Conservation (phyloP, 2,113 vertebrate genomes). For the Salvator merianae region DNA sequence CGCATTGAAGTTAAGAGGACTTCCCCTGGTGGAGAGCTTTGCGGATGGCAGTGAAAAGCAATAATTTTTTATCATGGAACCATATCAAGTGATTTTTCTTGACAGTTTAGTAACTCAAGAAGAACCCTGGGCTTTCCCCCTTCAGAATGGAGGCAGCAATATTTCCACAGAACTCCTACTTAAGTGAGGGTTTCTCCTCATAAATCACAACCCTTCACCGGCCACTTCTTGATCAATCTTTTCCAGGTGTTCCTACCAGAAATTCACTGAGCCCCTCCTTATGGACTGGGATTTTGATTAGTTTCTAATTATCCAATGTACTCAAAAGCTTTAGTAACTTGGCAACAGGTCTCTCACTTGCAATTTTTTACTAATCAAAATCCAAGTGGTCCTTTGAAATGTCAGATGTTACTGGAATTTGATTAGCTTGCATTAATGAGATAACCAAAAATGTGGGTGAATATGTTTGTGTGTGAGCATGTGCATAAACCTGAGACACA, state of each 20-base stretch:
- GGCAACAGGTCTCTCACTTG: background rate
- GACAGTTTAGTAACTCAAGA: slow-evolving; percentile 50
- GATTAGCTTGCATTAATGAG: background rate
- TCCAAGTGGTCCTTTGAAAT: background rate
- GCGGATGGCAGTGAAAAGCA: slow-evolving; percentile 9
- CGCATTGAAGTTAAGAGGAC: background rate
- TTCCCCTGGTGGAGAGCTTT: background rate
- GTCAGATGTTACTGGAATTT: background rate
- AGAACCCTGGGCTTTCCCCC: slow-evolving; percentile 32
- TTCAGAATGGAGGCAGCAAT: slow-evolving; percentile 52
- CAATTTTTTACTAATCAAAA: background rate
- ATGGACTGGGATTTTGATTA: slow-evolving; percentile 22
- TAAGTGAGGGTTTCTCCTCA: slow-evolving; percentile 61
- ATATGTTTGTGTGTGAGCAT: background rate
- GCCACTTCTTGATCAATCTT: slow-evolving; percentile 75
- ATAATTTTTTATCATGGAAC: slow-evolving; percentile 42
- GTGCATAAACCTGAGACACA: no score
- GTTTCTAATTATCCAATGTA: background rate
- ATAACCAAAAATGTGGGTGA: background rate
- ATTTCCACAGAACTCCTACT: slow-evolving; percentile 64
- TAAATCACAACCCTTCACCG: slow-evolving; percentile 66
- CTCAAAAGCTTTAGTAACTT: slow-evolving; percentile 29
- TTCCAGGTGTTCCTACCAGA: slow-evolving; percentile 75
- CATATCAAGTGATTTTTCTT: slow-evolving; percentile 60
- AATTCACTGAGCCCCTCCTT: slow-evolving; percentile 53